Base-by-base conservation (phyloP, 2,113 vertebrate species). In the Typhlomys cinereus region DNA sequence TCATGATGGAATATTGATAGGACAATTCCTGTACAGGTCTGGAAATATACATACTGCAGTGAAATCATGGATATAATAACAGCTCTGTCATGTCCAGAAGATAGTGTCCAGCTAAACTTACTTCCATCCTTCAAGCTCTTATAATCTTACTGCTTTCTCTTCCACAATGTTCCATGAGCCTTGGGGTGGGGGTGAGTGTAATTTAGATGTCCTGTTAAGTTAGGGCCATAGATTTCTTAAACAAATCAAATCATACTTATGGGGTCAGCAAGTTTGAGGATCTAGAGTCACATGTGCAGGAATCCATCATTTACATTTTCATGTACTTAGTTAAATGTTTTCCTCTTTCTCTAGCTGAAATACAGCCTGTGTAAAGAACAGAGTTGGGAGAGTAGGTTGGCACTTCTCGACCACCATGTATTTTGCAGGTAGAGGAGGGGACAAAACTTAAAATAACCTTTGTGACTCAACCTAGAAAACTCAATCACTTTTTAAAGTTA, bases 371-470 rank as follows among this genome's bases (percentile, higher is more conserved):
- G 80, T 93, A 92, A 94, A 92, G 82, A 85, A 76, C 54, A 94
- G 91, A 93, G 80, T 70, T 57, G 39, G 74, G 44, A 89, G 66
- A 93, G 73, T 90, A 90, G n/a, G 61, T 73, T 78, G 61, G 78
- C 85, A 78, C 36, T 90, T 85, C 84, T 61, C 61, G 70, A 80
- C 61, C n/a, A 8, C 25, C 41, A 67, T 96, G 27, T 82, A 59
- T 73, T 95, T 95, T 95, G 86, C 67, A 93, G 83, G 74, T 82
- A 39, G 61, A 91, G 64, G 57, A 95, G 66, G 70, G 69, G 78
- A 74, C 90, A 94, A 90, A 31, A 88, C 48, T 92, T 95, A 85
- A 88, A 73, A 44, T 69, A 86, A 54, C 76, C 61, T 92, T 59
- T 81, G 39, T 93, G 71, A 89, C 81, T 92, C 41, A 78, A 29